Percentiles rank a stretch among this genome's conserved stretches.
Conservation (phyloP, 2,888 invertebrate species). For the Nemapogon koenigi region DNA sequence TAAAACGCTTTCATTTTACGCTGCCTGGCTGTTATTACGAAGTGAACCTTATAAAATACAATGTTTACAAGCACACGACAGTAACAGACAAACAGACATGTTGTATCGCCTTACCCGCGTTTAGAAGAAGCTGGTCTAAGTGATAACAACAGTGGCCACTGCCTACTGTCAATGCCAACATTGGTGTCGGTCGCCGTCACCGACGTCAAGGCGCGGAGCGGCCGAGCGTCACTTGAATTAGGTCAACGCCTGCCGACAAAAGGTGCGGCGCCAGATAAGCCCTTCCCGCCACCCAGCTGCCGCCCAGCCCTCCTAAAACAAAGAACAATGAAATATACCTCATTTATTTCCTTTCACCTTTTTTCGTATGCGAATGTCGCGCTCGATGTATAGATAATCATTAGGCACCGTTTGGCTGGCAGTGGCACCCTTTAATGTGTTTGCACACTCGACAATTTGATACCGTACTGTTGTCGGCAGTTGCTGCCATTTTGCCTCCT, state of each 20-base stretch:
- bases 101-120: no score
- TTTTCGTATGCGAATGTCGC: constrained; percentile 22
- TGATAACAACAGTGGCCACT: no score
- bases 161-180: constrained; percentile 4
- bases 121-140: no score
- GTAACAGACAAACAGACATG: no score
- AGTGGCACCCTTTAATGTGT: constrained; percentile 50
- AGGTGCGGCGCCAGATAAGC: constrained; percentile 60
- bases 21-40: no score
- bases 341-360: constrained; percentile 48
- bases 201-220: constrained; percentile 25
- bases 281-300: constrained; percentile 49
- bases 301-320: constrained; percentile 42
- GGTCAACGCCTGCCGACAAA: constrained; percentile 59
- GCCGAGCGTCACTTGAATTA: constrained; percentile 48
- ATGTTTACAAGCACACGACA: no score
- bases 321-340: constrained; percentile 52
- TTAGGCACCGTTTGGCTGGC: constrained; percentile 48
- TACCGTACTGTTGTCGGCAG: constrained; percentile 58
- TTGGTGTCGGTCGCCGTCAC: neutral
- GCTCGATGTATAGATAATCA: constrained; percentile 51
- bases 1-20: no score
- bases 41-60: no score
- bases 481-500: constrained; percentile 56
- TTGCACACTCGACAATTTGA: constrained; percentile 57